Evolutionary conservation across 2,888 invertebrate genomes (phyloP).

Genomic region (Platynereis dumerilii): DNA sequence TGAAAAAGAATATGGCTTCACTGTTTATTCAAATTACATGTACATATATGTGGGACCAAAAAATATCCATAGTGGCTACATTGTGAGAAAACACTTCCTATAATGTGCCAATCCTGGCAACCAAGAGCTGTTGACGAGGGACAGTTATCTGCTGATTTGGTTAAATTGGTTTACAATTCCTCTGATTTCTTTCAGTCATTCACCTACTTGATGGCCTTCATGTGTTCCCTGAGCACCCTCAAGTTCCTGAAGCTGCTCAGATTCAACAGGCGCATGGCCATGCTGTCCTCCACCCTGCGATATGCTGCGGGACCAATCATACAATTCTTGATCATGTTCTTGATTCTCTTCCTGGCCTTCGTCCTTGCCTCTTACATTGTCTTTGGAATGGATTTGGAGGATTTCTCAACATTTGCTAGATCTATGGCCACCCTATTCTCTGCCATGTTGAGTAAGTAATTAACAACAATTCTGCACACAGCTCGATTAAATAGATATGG

Average conservation of each 20-base stretch:
- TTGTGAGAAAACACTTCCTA: no score
- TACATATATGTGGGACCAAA: no score
- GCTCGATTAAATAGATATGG: no score
- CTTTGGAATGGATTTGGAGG: conserved; percentile 38
- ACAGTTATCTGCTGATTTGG: no score
- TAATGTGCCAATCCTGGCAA: no score
- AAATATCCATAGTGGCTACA: no score
- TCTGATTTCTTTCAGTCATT: conserved; percentile 50
- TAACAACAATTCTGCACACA: no score
- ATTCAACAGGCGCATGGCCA: conserved; percentile 35
- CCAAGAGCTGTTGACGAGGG: no score
- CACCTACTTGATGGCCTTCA: conserved; percentile 58
- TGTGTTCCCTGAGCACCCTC: conserved; percentile 61
- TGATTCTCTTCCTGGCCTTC: conserved; percentile 40
- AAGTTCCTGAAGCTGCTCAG: conserved; percentile 58
- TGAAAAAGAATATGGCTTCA: no score
- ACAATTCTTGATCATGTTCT: conserved; percentile 57
- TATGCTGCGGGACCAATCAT: conserved; percentile 49
- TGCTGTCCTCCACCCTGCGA: conserved; percentile 53
- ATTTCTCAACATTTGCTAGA: conserved; percentile 44
- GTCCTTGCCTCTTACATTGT: conserved; percentile 44
- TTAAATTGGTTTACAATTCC: no score
- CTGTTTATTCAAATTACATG: no score
- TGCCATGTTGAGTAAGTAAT: conserved; percentile 51
- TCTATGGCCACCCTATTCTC: conserved; percentile 54